Evolutionary conservation across 2,113 vertebrate species (phyloP).

Genomic region (Podilymbus podiceps): DNA sequence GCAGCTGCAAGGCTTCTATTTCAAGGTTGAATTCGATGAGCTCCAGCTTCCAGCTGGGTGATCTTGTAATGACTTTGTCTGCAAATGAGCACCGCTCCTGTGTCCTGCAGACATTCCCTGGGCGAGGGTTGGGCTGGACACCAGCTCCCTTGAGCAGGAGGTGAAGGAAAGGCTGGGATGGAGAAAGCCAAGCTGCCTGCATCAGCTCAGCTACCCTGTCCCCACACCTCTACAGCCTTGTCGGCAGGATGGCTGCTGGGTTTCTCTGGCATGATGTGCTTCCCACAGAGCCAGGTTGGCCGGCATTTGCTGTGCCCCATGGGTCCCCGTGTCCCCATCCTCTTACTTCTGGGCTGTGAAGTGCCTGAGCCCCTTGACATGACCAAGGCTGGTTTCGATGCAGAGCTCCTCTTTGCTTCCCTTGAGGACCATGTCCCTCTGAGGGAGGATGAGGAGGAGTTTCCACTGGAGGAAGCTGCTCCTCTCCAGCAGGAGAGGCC

Average conservation of each 20-base stretch:
- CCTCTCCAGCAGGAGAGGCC: background rate
- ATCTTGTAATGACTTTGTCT: background rate
- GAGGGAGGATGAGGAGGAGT: background rate
- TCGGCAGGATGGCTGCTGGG: background rate
- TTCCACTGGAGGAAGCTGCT: background rate
- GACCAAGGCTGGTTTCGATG: background rate
- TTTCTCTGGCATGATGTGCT: fast-evolving
- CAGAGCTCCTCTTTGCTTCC: background rate
- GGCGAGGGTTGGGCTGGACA: background rate
- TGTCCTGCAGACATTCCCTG: fast-evolving
- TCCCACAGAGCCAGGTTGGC: background rate
- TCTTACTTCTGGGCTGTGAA: background rate
- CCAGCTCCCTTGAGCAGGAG: background rate
- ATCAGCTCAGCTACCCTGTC: background rate
- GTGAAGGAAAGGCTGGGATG: background rate
- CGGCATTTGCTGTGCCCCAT: background rate
- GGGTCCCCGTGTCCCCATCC: too few species aligned
- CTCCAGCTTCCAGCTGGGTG: background rate
- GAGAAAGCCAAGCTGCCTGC: background rate
- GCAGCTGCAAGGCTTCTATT: background rate
- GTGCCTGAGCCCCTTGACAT: background rate
- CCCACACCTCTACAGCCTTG: background rate
- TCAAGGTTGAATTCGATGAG: background rate
- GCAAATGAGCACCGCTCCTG: background rate
- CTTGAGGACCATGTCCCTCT: background rate